Evolutionary conservation across 2,113 vertebrate genomes (phyloP).

Genomic region (Opisthocomus hoazin): DNA sequence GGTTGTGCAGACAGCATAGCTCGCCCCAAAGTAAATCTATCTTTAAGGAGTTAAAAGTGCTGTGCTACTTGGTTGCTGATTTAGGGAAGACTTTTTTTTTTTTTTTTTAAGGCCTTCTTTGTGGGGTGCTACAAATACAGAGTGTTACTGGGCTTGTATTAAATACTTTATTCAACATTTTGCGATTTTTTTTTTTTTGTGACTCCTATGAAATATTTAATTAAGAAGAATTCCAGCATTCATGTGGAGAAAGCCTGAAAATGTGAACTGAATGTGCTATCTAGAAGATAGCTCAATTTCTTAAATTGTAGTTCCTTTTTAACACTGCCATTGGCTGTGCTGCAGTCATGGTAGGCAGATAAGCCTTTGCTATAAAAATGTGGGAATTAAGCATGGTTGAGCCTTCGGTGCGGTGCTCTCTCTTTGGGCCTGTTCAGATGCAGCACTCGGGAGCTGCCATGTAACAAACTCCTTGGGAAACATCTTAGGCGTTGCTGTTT

Average conservation of each 20-base stretch:
- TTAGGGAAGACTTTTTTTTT: not conserved
- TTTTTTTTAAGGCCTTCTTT: not conserved
- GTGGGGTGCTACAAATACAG: not conserved
- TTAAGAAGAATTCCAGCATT: not conserved
- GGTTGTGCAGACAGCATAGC: not conserved
- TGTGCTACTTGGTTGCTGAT: not conserved
- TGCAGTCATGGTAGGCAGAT: not conserved
- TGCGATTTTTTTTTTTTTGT: not conserved
- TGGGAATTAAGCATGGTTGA: not conserved
- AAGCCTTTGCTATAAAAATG: not conserved
- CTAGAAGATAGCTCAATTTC: not conserved
- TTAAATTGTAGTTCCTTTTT: not conserved
- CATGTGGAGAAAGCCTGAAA: not conserved
- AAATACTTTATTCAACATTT: not conserved
- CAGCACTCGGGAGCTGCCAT: fast-evolving
- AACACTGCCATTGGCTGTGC: not conserved
- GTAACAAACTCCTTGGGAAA: not conserved
- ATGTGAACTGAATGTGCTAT: not conserved
- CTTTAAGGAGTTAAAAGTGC: not conserved
- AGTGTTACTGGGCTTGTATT: not conserved
- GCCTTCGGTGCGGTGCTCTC: not conserved
- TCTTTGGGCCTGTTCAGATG: not conserved
- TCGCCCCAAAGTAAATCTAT: not conserved
- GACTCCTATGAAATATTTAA: not conserved
- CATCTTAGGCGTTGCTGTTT: not conserved